Base-by-base conservation (phyloP, 2,888 invertebrate genomes). In the Amiota communis region DNA sequence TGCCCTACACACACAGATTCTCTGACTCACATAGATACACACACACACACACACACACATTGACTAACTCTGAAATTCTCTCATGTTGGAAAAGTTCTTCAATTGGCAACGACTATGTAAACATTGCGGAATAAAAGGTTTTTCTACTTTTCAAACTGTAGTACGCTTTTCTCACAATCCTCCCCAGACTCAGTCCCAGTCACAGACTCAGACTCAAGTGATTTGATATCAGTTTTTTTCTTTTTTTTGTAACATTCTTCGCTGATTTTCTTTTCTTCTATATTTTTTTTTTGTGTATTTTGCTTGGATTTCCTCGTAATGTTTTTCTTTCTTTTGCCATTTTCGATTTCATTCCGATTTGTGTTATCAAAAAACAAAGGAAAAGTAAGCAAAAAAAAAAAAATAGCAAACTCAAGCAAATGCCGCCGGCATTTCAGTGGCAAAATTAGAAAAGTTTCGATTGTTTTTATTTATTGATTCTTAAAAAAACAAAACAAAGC, bases 91-190 rank as follows among this genome's bases (percentile, higher is more conserved):
- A 83, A 86, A 84, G 83, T 83, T 83, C 36, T 36, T 36, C 83
- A 83, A 83, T 83, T 83, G 83, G 83, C 85, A 83, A 74, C 80
- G 83, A 86, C 85, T 86, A 77, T 78, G 84, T 79, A 85, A 86
- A 86, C 86, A 84, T 72, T 77, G 84, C 77, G 87, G 86, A 80
- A 86, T 86, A 84, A 87, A 86, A 87, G 87, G 87, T 86, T 86
- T 87, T 87, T 86, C 87, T 86, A 86, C 87, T 86, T 86, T 84
- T 83, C 76, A 79, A 77, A 74, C 73, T 53, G 57, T 51, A 74
- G 71, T 48, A 15, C 71, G 64, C 51, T 72, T 71, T 71, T 64
- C 64, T 64, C 71, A 20, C 56, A 20, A 13, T 48, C 6, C 65
- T n/a, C 65, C 15, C 12, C 65, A 47, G 2, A n/a, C 65, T 48